A percentile compares a stretch with the other conserved stretches of the same genome.
These are phyloP conservation scores for Heliconius erato DNA, from an alignment of 2,888 invertebrate genomes.

Conservation along the genomic window DNA sequence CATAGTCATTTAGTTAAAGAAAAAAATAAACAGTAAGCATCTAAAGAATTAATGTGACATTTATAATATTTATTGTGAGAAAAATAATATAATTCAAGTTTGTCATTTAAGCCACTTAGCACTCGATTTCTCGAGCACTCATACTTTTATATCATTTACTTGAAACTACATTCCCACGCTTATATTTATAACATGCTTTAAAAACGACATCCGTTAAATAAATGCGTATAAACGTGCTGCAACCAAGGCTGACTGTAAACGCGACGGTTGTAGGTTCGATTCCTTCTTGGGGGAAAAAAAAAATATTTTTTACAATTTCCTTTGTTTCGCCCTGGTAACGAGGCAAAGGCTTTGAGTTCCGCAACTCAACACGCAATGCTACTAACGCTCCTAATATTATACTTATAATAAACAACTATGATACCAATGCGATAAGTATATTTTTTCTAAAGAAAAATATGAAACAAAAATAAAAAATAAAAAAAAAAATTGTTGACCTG, in stretches of 20 bases:
- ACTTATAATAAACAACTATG: too few relatives aligned
- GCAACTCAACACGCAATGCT: too few relatives aligned
- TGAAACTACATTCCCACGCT: slow-evolving; percentile 2
- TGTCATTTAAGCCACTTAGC: not conserved
- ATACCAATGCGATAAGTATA: too few relatives aligned
- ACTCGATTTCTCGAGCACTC: not conserved
- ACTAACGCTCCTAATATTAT: too few relatives aligned
- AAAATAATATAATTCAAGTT: not conserved
- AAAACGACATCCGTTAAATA: not conserved
- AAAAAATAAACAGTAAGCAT: not conserved
- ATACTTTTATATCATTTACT: not conserved
- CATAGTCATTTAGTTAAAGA: not conserved
- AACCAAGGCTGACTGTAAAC: not conserved
- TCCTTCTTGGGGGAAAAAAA: too few relatives aligned
- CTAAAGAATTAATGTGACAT: not conserved
- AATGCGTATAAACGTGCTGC: not conserved
- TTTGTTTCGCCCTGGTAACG: too few relatives aligned
- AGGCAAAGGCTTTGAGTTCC: too few relatives aligned
- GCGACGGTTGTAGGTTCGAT: too few relatives aligned
- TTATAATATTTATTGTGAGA: not conserved
- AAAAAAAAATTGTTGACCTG: too few relatives aligned
- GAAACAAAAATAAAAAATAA: too few relatives aligned
- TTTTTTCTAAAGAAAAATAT: too few relatives aligned
- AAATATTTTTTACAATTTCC: too few relatives aligned
- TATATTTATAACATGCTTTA: not conserved